Conservation (phyloP, 2,797 vertebrate species). For the Menidia menidia region DNA sequence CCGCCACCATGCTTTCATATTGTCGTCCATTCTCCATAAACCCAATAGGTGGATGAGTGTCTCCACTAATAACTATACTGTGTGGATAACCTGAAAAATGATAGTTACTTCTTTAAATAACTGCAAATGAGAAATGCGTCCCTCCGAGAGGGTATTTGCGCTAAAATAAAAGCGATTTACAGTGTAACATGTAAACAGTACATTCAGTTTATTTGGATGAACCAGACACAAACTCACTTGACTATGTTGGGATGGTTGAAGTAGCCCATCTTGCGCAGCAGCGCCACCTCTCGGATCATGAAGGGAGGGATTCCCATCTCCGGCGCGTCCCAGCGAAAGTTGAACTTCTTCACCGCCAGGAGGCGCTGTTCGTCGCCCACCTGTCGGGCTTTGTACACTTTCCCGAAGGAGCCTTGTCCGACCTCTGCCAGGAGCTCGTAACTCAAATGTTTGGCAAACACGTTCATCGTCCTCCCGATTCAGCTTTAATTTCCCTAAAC, state of each 20-base stretch:
- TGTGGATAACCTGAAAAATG: too few species aligned
- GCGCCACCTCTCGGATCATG: conserved; percentile 84
- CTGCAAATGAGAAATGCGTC: too few species aligned
- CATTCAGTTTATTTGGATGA: too few species aligned
- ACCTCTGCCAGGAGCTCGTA: conserved; percentile 82
- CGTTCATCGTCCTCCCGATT: conserved; percentile 57
- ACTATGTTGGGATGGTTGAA: conserved; percentile 85
- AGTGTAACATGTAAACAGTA: too few species aligned
- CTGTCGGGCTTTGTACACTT: conserved; percentile 82
- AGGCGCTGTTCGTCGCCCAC: conserved; percentile 69
- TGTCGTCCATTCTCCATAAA: too few species aligned
- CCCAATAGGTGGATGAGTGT: too few species aligned
- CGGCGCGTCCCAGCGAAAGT: conserved; percentile 43
- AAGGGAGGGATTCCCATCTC: conserved; percentile 77
- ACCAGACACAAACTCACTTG: conserved; percentile 57
- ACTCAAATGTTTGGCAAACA: conserved; percentile 10
- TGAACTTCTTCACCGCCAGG: conserved; percentile 82
- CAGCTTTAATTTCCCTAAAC: neutral
- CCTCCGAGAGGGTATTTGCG: too few species aligned
- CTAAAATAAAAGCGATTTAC: too few species aligned
- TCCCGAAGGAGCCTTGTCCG: conserved; percentile 78
- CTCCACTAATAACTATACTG: too few species aligned
- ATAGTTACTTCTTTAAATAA: too few species aligned
- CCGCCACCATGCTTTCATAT: too few species aligned
- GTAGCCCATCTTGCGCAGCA: conserved; percentile 74